Conservation (phyloP, 2,113 vertebrate genomes). For the Neolamprologus devosi region DNA sequence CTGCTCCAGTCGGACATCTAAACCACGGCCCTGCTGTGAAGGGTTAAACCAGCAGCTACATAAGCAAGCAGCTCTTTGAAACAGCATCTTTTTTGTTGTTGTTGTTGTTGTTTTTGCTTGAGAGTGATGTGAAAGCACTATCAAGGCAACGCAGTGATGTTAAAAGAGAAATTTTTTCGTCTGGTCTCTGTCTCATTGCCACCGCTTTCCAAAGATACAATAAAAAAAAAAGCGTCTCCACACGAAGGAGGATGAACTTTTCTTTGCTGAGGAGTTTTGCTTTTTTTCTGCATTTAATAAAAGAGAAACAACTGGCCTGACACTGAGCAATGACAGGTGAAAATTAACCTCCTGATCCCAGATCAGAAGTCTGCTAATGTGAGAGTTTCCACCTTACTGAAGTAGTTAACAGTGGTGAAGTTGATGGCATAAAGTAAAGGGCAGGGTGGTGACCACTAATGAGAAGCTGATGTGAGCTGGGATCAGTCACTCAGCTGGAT, state of each 20-base stretch:
- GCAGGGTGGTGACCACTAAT: conserved; percentile 30
- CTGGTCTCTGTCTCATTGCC: neutral
- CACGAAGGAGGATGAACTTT: neutral
- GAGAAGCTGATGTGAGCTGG: neutral
- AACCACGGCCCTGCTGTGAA: neutral
- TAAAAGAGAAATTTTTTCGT: neutral
- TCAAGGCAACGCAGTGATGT: neutral
- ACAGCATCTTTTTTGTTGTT: neutral
- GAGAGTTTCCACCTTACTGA: neutral
- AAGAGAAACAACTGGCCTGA: neutral
- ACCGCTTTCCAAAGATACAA: conserved; percentile 9
- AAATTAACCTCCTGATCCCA: neutral
- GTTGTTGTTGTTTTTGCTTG: neutral
- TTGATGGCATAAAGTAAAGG: neutral
- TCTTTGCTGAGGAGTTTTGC: neutral
- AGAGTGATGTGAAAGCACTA: neutral
- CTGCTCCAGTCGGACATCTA: neutral
- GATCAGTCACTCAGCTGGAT: neutral
- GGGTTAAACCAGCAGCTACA: neutral
- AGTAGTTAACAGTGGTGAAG: neutral
- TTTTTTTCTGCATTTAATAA: neutral
- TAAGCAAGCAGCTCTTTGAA: neutral
- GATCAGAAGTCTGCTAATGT: neutral
- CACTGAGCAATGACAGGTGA: neutral
- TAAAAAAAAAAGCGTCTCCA: conserved; percentile 26